Conservation (phyloP, 2,888 invertebrate species). For the Gymnocheta viridis region DNA sequence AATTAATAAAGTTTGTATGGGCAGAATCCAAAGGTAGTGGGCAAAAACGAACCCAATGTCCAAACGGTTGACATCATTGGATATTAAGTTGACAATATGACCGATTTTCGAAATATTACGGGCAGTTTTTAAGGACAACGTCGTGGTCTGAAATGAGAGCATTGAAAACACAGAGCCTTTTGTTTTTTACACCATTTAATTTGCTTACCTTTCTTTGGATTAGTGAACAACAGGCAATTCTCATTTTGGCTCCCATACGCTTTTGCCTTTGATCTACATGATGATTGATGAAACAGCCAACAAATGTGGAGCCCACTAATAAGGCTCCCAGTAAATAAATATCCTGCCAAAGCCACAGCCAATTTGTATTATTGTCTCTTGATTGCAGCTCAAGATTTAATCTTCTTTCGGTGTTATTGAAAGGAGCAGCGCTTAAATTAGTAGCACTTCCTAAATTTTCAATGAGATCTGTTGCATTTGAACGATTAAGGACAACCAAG, state of each 20-base stretch:
- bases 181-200: not conserved
- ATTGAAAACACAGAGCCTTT: constrained; percentile 3
- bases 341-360: constrained; percentile 77
- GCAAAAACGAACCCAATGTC: constrained; percentile 92
- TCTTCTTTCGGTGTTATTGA: constrained; percentile 61
- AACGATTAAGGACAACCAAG: not conserved
- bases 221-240: constrained; percentile 86
- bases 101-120: constrained; percentile 89
- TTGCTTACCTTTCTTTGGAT: constrained; percentile 86
- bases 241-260: constrained; percentile 85
- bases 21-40: constrained; percentile 94
- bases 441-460: constrained; percentile 25
- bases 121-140: constrained; percentile 87
- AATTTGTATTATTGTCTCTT: not conserved
- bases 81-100: constrained; percentile 95
- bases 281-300: constrained; percentile 80
- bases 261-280: constrained; percentile 80
- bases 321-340: constrained; percentile 77
- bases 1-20: constrained; percentile 85
- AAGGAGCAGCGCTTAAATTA: not conserved
- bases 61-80: constrained; percentile 96
- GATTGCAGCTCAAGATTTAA: not conserved
- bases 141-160: constrained; percentile 83
- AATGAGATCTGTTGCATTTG: constrained; percentile 1
- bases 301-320: constrained; percentile 78